Conservation (phyloP, 2,797 vertebrate genomes). For the Rallus crepitans region DNA sequence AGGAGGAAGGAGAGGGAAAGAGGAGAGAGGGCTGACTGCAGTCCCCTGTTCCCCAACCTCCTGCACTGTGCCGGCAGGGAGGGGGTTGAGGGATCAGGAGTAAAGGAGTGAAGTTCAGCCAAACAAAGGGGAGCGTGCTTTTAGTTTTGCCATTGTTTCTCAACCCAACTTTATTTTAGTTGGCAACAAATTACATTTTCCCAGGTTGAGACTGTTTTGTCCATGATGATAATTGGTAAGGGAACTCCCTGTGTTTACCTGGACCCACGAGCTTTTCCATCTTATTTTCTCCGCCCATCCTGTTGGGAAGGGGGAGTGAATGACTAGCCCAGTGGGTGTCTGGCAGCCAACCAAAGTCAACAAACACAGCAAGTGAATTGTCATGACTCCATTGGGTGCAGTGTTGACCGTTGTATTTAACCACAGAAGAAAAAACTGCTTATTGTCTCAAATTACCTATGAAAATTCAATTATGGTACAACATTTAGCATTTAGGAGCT, state of each 20-base stretch:
- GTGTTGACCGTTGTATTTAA: not conserved
- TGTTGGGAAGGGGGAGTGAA: accelerated
- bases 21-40: too few species aligned
- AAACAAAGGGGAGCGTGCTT: not conserved
- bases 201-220: not conserved
- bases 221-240: not conserved
- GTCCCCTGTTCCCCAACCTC: accelerated
- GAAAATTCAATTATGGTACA: conserved; percentile 1
- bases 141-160: not conserved
- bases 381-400: not conserved
- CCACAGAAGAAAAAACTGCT: not conserved
- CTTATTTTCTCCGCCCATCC: not conserved
- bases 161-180: not conserved
- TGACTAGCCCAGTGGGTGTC: not conserved
- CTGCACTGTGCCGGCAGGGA: accelerated
- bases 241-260: not conserved
- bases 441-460: not conserved
- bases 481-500: not conserved
- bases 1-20: not conserved
- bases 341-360: not conserved
- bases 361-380: not conserved
- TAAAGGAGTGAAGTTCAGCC: not conserved
- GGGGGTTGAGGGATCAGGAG: accelerated
- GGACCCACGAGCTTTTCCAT: not conserved
- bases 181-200: not conserved